Evolutionary conservation across 2,888 invertebrate species (phyloP).

Genomic region (Camponotus fellah): DNA sequence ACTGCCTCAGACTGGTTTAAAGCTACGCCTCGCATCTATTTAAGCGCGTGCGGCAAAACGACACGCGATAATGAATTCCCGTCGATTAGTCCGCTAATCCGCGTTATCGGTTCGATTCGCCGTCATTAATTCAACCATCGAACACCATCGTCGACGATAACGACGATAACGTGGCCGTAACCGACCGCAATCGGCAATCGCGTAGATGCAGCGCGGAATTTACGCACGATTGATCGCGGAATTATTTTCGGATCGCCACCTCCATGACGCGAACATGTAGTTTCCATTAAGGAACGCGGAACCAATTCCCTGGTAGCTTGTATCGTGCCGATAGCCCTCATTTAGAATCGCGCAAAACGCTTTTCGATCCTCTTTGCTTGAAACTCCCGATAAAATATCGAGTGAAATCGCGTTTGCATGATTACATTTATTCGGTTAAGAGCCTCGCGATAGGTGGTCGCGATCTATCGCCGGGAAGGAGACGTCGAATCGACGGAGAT

Average conservation of each 20-base stretch:
- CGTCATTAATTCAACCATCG: conserved; percentile 28
- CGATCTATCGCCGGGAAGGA: not conserved
- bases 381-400: not conserved
- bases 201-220: not conserved
- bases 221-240: conserved; percentile 3
- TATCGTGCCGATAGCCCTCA: not conserved
- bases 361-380: not conserved
- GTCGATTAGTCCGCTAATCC: conserved; percentile 60
- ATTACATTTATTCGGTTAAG: not conserved
- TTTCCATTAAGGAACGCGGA: conserved; percentile 36
- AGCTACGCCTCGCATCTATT: conserved; percentile 61
- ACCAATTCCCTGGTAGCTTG: not conserved
- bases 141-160: not conserved
- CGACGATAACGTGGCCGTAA: not conserved
- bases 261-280: conserved; percentile 26
- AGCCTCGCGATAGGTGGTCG: conserved; percentile 35
- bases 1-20: conserved; percentile 67
- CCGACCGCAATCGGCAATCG: not conserved
- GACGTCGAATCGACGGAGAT: conserved; percentile 52
- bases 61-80: conserved; percentile 59
- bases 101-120: conserved; percentile 44
- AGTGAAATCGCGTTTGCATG: not conserved
- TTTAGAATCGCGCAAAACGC: not conserved
- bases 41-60: conserved; percentile 40
- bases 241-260: conserved; percentile 8